phyloP scores from a whole-genome alignment of 2,113 vertebrate species.

The Acinonyx jubatus region DNA sequence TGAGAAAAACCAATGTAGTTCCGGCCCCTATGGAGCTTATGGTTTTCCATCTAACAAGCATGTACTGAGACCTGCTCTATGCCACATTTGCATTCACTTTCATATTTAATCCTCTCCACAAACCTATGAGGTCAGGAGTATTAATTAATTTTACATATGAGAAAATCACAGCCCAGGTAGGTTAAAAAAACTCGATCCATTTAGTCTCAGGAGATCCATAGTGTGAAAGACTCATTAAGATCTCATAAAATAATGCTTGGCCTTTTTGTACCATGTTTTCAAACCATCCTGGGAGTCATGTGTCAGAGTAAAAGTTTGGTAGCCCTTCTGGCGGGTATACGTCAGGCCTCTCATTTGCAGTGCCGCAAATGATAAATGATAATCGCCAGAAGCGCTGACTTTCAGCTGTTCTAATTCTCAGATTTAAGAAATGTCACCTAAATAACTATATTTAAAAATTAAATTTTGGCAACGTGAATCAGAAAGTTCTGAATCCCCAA shows the following conservation, averaged over 20 bases:
- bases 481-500: slow-evolving; percentile 18
- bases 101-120: background rate
- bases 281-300: background rate
- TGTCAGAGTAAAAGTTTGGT: background rate
- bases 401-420: background rate
- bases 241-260: background rate
- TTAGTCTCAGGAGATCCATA: background rate
- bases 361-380: background rate
- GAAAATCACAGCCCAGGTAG: background rate
- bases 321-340: background rate
- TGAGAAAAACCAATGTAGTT: background rate
- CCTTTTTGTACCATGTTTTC: background rate
- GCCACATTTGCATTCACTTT: background rate
- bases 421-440: background rate
- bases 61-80: background rate
- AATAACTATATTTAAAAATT: background rate
- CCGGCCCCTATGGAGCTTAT: background rate
- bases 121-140: background rate
- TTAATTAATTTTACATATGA: background rate
- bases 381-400: background rate
- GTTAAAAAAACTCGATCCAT: background rate
- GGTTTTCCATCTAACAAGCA: background rate
- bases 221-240: background rate
- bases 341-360: background rate
- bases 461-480: background rate